Evolutionary conservation across 2,113 vertebrate genomes (phyloP).

Genomic region (Raja brachyura): DNA sequence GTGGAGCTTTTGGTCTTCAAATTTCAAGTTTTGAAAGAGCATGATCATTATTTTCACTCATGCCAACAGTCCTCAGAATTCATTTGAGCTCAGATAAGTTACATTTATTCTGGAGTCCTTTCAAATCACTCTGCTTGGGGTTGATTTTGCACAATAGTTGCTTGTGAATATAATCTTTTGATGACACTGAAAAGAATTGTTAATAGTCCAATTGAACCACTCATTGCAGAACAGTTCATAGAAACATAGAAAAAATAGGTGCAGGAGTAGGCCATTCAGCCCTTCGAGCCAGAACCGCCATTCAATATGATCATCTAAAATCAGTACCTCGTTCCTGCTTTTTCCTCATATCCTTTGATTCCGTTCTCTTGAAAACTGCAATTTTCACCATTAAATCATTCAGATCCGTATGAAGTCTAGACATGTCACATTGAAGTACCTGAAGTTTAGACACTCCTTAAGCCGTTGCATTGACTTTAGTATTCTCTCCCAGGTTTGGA

Average conservation of each 20-base stretch:
- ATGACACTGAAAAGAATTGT: background rate
- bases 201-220: background rate
- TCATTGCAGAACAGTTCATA: background rate
- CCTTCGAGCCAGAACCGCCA: too few relatives aligned
- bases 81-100: background rate
- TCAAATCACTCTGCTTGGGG: background rate
- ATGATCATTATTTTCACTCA: background rate
- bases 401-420: background rate
- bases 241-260: too few relatives aligned
- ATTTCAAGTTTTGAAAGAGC: background rate
- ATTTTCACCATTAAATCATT: background rate
- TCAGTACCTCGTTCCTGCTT: too few relatives aligned
- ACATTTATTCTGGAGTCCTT: background rate
- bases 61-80: background rate
- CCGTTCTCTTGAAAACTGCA: background rate
- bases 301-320: too few relatives aligned
- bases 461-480: background rate
- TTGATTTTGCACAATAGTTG: background rate
- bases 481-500: background rate
- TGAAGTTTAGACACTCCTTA: background rate
- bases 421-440: background rate
- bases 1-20: background rate
- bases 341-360: too few relatives aligned
- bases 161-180: background rate
- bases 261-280: too few relatives aligned